These are phyloP conservation scores for Trinectes maculatus DNA, from an alignment of 2,113 vertebrate genomes.

Conservation along the genomic window DNA sequence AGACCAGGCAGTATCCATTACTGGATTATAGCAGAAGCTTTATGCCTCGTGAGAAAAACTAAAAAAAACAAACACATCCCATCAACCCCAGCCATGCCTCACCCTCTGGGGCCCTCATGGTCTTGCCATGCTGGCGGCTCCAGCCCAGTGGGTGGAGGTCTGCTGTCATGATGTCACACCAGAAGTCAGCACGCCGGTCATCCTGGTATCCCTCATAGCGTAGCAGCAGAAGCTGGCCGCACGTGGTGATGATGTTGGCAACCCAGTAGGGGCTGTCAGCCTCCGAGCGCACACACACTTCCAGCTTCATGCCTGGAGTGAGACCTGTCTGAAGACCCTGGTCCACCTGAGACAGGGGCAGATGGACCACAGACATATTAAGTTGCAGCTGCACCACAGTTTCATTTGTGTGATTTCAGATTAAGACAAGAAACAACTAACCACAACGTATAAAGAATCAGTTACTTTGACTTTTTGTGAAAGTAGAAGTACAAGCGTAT, in stretches of 20 bases:
- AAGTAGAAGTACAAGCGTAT: neutral
- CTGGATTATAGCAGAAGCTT: neutral
- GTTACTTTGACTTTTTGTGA: neutral
- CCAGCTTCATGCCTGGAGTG: constrained; percentile 96
- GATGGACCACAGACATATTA: neutral
- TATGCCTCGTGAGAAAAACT: neutral
- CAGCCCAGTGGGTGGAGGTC: constrained; percentile 94
- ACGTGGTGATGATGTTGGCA: constrained; percentile 94
- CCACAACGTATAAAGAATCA: neutral
- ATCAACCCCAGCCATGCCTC: constrained; percentile 48
- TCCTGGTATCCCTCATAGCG: constrained; percentile 95
- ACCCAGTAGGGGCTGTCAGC: constrained; percentile 91
- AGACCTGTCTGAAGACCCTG: constrained; percentile 94
- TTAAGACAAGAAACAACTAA: neutral
- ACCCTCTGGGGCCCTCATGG: constrained; percentile 94
- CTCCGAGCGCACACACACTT: constrained; percentile 89
- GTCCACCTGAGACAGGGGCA: constrained; percentile 86
- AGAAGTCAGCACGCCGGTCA: constrained; percentile 95
- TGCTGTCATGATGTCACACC: constrained; percentile 95
- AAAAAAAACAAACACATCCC: neutral
- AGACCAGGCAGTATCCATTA: rapidly evolving
- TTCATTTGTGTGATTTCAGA: neutral
- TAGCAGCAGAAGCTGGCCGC: constrained; percentile 93
- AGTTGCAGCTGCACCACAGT: no score
- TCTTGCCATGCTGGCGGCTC: constrained; percentile 91